Conservation (phyloP, 2,888 invertebrate species). For the Carcina quercana region DNA sequence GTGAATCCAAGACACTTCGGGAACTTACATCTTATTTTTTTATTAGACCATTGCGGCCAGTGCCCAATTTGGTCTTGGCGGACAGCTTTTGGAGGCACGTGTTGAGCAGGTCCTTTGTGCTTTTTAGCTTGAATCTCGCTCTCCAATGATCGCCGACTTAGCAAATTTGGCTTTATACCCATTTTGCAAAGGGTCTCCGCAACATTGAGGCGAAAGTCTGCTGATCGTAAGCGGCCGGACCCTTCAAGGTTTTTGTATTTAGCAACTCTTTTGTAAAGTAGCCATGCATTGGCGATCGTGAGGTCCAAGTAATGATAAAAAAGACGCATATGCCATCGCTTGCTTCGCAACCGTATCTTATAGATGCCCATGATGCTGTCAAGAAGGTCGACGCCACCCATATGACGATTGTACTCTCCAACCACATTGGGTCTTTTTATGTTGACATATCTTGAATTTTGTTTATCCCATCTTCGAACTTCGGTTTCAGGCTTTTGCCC, state of each 20-base stretch:
- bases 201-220: constrained; percentile 10
- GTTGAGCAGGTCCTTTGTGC: constrained; percentile 17
- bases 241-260: no score
- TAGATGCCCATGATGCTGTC: constrained; percentile 12
- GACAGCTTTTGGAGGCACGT: constrained; percentile 16
- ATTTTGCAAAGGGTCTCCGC: constrained; percentile 13
- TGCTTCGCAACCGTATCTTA: constrained; percentile 6
- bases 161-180: constrained; percentile 10
- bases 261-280: no score
- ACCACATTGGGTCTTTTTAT: constrained; percentile 10
- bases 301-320: constrained; percentile 7
- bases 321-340: constrained; percentile 10
- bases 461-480: constrained; percentile 7
- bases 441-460: constrained; percentile 1
- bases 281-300: constrained; percentile 1
- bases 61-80: constrained; percentile 21
- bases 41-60: constrained; percentile 20
- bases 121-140: constrained; percentile 16
- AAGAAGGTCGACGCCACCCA: constrained; percentile 16
- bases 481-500: constrained; percentile 4
- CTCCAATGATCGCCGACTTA: constrained; percentile 10
- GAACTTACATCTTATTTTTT: constrained; percentile 17
- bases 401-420: constrained; percentile 14
- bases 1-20: constrained; percentile 7
- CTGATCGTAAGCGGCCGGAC: constrained; percentile 2